Evolutionary conservation across 2,888 invertebrate species (phyloP).

Genomic region (Fragum sueziense): DNA sequence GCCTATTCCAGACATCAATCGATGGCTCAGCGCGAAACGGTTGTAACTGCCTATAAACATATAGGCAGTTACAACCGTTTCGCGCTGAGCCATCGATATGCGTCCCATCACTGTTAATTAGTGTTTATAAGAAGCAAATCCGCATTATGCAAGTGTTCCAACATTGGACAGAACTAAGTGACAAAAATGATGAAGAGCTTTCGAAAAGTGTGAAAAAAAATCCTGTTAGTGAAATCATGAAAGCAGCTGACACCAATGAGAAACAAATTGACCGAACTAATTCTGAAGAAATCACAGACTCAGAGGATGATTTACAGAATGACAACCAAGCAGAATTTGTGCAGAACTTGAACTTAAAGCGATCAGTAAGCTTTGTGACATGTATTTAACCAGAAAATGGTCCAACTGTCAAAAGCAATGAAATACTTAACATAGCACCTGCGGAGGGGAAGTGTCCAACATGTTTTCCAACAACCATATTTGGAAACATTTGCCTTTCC

Average conservation of each 20-base stretch:
- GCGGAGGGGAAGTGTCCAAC: conserved; percentile 10
- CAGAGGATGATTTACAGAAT: conserved; percentile 15
- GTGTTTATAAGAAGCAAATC: not conserved
- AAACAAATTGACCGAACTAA: too few species aligned
- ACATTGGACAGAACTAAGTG: too few species aligned
- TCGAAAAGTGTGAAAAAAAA: too few species aligned
- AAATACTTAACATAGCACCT: conserved; percentile 22
- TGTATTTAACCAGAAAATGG: conserved; percentile 17
- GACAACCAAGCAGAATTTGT: conserved; percentile 6
- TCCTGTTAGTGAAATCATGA: not conserved
- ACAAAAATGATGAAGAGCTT: too few species aligned
- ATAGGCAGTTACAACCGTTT: too few species aligned
- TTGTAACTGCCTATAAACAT: too few species aligned
- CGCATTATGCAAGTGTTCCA: not conserved
- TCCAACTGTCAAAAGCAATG: conserved; percentile 5
- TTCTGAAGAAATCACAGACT: not conserved
- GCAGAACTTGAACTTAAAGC: not conserved
- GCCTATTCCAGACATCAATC: not conserved
- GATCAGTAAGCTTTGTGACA: conserved; percentile 4
- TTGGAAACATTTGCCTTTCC: conserved; percentile 30
- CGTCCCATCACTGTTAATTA: not conserved
- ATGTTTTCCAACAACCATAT: conserved; percentile 2
- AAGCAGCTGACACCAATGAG: not conserved
- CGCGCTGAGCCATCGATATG: too few species aligned
- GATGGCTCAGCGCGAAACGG: too few species aligned